Evolutionary conservation across 2,797 vertebrate species (phyloP).

Genomic region (Acipenser transmontanus): DNA sequence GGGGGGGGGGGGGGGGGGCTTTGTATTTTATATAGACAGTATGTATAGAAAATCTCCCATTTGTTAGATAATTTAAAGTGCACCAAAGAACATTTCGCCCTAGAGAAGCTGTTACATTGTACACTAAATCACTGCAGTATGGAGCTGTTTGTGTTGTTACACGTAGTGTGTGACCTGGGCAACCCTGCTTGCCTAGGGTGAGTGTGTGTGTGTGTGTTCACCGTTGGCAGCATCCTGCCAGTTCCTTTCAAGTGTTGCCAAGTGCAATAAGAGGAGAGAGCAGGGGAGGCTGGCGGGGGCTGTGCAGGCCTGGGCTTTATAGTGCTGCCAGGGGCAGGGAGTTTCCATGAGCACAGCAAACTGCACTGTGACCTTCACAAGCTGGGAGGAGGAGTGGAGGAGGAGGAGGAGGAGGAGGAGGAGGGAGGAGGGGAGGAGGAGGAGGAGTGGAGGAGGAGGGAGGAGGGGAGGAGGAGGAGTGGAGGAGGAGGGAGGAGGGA

Average conservation of each 20-base stretch:
- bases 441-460: neutral
- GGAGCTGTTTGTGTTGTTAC: conserved; percentile 32
- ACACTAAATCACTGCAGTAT: conserved; percentile 29
- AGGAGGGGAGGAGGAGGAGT: conserved; percentile 21
- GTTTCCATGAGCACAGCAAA: conserved; percentile 34
- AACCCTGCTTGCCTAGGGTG: conserved; percentile 28
- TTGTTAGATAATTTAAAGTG: too few species aligned
- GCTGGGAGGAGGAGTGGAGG: conserved; percentile 12
- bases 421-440: conserved; percentile 29
- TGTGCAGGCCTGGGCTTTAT: conserved; percentile 31
- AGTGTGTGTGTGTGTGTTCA: conserved; percentile 23
- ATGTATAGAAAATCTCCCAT: too few species aligned
- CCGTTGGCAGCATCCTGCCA: conserved; percentile 28
- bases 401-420: conserved; percentile 17
- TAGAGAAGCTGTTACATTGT: neutral
- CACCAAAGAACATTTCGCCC: too few species aligned
- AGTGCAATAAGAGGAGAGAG: conserved; percentile 23
- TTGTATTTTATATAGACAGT: too few species aligned
- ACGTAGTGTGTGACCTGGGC: conserved; percentile 16
- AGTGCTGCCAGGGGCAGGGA: conserved; percentile 32
- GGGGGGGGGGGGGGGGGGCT: too few species aligned
- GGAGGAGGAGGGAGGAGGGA: conserved; percentile 26
- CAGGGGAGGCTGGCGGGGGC: conserved; percentile 7
- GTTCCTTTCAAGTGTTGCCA: conserved; percentile 27
- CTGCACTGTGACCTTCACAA: neutral